phyloP scores from a whole-genome alignment of 37 sponge, comb jelly and placozoan genomes.

The Chondrilla cf. caribensis region DNA sequence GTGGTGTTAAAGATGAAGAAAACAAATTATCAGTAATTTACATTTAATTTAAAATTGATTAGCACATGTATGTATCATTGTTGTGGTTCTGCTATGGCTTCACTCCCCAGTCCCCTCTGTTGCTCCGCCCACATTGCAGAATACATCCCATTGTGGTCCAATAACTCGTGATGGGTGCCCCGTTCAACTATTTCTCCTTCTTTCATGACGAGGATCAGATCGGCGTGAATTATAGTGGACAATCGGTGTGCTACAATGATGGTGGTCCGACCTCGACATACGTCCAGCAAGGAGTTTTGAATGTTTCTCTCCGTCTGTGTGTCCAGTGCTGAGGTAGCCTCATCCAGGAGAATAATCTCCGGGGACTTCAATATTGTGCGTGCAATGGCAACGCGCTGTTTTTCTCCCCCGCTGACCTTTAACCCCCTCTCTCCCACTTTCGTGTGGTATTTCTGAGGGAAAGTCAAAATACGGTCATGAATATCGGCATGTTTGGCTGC shows the following conservation, averaged over 20 bases:
- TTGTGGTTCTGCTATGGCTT: too few species aligned
- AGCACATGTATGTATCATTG: too few species aligned
- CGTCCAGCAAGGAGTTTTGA: constrained; percentile 78
- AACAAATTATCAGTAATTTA: too few species aligned
- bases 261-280: constrained; percentile 85
- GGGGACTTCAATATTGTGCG: constrained; percentile 96
- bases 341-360: constrained; percentile 88
- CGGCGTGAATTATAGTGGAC: constrained; percentile 94
- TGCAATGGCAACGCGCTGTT: constrained; percentile 98
- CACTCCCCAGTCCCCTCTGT: constrained; percentile 54
- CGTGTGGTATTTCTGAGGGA: constrained; percentile 87
- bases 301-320: constrained; percentile 95
- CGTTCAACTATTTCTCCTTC: constrained; percentile 70
- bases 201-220: constrained; percentile 93
- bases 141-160: constrained; percentile 71
- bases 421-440: constrained; percentile 97
- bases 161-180: constrained; percentile 79
- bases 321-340: constrained; percentile 98
- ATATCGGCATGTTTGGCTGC: constrained; percentile 92
- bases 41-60: too few species aligned
- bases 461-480: constrained; percentile 74
- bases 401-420: constrained; percentile 98
- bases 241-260: constrained; percentile 95
- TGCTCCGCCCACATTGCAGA: constrained; percentile 91
- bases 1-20: too few species aligned